Base-by-base conservation (phyloP, 92 coral and sea anemone genomes). In the Diadumene lineata region DNA sequence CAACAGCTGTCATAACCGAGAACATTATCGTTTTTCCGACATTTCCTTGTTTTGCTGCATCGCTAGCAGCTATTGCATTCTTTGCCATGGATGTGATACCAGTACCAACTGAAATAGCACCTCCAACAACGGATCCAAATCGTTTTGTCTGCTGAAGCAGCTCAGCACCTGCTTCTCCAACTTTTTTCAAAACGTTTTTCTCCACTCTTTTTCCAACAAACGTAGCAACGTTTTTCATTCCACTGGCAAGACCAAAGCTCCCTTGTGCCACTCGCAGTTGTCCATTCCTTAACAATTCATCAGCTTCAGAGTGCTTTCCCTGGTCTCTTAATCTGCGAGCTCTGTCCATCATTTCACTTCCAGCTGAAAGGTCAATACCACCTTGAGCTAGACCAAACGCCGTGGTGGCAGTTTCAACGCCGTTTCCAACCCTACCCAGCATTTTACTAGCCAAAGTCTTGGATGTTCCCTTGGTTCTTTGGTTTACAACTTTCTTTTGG, bases 1-100 rank as follows among this genome's bases (percentile, higher is more conserved):
- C 78, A 60, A 73, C 24, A 34, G 69, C 78, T 15, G 78, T 69
- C 78, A 73, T 73, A n/a, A 73, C 66, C 31, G 63, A 43, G 53
- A 17, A 72, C 23, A 31, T 72, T 2, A 56, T 48, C 7, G 76
- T 64, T n/a, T 72, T 72, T 7, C 76, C 76, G 0, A 56, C 76
- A 30, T 11, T 15, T 3, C 78, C 78, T n/a, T 73, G 18, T 21
- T 58, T 60, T 16, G 34, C 57, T 28, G 69, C 79, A 30, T 73
- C 79, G 60, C 69, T 60, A 6, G 79, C 79, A 15, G 79, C 79
- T 2, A 73, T 73, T 34, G 70, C 70, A 56, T 73, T 73, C 58
- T 73, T 73, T 24, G 79, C 22, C 69, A 73, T 58, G 1, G 79
- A 58, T 22, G 53, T 56, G 11, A 60, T 31, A 73, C 69, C 22